These are phyloP conservation scores for Erpornis zantholeuca DNA, from an alignment of 2,113 vertebrate genomes.

Conservation along the genomic window DNA sequence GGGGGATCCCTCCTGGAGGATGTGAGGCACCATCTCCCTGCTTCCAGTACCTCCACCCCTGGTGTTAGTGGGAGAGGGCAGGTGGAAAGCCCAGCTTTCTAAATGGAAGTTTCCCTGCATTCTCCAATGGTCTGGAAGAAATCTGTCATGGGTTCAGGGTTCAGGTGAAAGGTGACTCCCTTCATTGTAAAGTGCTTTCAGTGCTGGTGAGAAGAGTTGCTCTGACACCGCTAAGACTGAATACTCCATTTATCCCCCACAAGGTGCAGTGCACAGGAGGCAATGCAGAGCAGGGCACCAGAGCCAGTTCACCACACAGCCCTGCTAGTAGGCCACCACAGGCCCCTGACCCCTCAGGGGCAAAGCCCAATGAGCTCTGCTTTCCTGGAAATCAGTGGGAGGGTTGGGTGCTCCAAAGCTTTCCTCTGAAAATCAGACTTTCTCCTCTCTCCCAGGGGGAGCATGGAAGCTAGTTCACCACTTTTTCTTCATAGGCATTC, in stretches of 20 bases:
- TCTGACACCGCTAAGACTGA: background rate
- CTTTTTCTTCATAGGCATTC: background rate
- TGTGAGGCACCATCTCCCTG: background rate
- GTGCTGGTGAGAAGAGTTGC: background rate
- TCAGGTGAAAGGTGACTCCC: background rate
- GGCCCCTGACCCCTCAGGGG: fast-evolving
- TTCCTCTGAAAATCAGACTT: background rate
- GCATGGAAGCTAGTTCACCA: background rate
- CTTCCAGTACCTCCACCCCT: background rate
- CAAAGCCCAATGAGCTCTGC: background rate
- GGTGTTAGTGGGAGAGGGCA: background rate
- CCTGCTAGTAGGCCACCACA: background rate
- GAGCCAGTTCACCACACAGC: background rate
- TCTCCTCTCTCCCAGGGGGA: background rate
- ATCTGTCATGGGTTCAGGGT: background rate
- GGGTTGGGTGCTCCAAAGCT: background rate
- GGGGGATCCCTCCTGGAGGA: background rate
- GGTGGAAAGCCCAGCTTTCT: background rate
- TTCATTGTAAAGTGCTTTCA: background rate
- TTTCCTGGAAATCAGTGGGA: background rate
- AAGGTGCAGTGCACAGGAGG: background rate
- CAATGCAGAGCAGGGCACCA: background rate
- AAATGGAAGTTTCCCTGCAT: background rate
- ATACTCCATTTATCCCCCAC: background rate
- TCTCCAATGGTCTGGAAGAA: background rate